Conservation (phyloP, 2,797 vertebrate genomes). For the Hypotaenidia philippensis region DNA sequence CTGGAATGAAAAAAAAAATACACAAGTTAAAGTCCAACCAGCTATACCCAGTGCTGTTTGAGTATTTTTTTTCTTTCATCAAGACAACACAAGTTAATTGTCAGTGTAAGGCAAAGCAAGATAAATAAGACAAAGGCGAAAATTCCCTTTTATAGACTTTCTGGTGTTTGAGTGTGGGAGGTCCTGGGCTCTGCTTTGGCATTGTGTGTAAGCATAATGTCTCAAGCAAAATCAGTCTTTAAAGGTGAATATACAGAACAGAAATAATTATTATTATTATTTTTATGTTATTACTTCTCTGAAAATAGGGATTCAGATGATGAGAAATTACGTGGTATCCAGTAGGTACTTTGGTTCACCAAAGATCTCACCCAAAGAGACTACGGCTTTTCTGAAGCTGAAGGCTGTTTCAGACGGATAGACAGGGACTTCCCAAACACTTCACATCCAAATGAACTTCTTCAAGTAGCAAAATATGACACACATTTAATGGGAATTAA, state of each 20-base stretch:
- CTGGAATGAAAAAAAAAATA: background rate
- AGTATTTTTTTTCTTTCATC: background rate
- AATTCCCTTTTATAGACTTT: background rate
- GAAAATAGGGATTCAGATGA: background rate
- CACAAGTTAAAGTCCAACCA: background rate
- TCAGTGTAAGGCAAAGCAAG: background rate
- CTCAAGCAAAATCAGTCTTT: background rate
- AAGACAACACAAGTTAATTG: background rate
- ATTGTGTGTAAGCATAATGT: background rate
- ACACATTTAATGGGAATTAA: background rate
- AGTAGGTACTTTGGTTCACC: background rate
- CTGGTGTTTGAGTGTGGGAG: background rate
- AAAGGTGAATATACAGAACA: background rate
- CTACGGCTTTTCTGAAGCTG: background rate
- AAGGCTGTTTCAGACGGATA: background rate
- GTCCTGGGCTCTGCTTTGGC: background rate
- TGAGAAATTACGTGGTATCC: background rate
- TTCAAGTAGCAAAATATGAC: background rate
- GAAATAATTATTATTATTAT: background rate
- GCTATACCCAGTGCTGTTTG: background rate
- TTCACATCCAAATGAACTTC: background rate
- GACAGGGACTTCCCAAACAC: background rate
- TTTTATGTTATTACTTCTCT: background rate
- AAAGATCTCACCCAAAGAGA: background rate
- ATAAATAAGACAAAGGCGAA: rapidly evolving